Evolutionary conservation across 2,888 invertebrate species (phyloP).

Genomic region (Pimpla rufipes): DNA sequence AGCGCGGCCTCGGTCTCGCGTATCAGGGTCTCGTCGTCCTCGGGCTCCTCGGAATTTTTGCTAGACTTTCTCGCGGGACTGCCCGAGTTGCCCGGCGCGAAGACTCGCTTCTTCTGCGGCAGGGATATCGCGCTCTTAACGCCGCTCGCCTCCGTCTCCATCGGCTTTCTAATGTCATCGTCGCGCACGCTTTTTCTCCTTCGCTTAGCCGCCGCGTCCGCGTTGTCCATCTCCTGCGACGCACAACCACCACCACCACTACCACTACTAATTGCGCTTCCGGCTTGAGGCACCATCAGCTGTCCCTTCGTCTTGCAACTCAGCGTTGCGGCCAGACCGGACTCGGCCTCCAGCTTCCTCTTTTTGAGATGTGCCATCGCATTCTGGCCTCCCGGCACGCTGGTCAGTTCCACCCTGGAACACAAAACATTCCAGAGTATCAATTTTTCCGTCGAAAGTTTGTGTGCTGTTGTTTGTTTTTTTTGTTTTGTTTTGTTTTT

Average conservation of each 20-base stretch:
- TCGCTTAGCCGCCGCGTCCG: slow-evolving; percentile 86
- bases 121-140: slow-evolving; percentile 83
- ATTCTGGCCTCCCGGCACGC: slow-evolving; percentile 87
- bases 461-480: slow-evolving; percentile 24
- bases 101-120: slow-evolving; percentile 88
- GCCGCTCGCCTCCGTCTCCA: slow-evolving; percentile 81
- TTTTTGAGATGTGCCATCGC: slow-evolving; percentile 90
- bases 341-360: slow-evolving; percentile 89
- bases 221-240: slow-evolving; percentile 86
- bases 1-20: slow-evolving; percentile 95
- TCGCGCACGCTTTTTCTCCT: slow-evolving; percentile 85
- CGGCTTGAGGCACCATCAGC: slow-evolving; percentile 83
- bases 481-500: slow-evolving; percentile 53
- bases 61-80: slow-evolving; percentile 84
- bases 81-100: slow-evolving; percentile 84
- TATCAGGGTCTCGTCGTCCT: slow-evolving; percentile 94
- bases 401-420: slow-evolving; percentile 86
- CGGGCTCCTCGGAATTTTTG: slow-evolving; percentile 85
- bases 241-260: slow-evolving; percentile 76
- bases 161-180: slow-evolving; percentile 80
- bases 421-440: slow-evolving; percentile 85
- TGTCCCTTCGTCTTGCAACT: slow-evolving; percentile 79
- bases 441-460: slow-evolving; percentile 67
- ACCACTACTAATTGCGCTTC: slow-evolving; percentile 63
- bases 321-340: slow-evolving; percentile 78